phyloP scores from a whole-genome alignment of 2,797 vertebrate species.

The Falco biarmicus region DNA sequence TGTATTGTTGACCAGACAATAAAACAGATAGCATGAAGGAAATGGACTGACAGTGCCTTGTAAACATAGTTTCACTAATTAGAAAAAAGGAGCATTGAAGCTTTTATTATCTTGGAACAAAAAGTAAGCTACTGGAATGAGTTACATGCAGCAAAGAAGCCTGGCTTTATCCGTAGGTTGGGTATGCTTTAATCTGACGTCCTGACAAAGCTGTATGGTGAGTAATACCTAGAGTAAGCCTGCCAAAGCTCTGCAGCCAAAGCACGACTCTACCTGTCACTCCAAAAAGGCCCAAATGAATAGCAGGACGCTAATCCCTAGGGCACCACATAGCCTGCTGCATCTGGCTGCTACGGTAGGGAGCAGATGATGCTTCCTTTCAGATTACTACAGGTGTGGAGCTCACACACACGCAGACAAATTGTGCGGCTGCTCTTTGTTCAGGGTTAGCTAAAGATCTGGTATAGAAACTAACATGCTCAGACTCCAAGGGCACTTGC shows the following conservation, averaged over 20 bases:
- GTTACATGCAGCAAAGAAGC: not conserved
- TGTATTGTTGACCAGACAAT: constrained; percentile 52
- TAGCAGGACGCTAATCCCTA: constrained; percentile 71
- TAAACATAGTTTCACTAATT: constrained; percentile 16
- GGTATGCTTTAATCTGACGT: constrained; percentile 52
- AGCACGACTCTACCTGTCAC: constrained; percentile 61
- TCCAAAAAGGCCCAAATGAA: constrained; percentile 67
- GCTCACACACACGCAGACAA: not conserved
- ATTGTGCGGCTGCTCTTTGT: not conserved
- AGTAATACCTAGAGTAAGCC: constrained; percentile 54
- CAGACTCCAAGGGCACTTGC: not conserved
- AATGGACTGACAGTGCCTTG: not conserved
- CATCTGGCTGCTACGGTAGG: not conserved
- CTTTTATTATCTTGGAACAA: constrained; percentile 56
- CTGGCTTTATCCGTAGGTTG: constrained; percentile 4
- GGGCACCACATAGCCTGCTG: constrained; percentile 18
- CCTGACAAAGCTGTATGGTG: constrained; percentile 45
- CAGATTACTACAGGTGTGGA: constrained; percentile 22
- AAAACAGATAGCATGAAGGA: not conserved
- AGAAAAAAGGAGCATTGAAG: not conserved
- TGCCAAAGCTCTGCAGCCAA: constrained; percentile 45
- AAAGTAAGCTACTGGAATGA: not conserved
- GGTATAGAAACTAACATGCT: not conserved
- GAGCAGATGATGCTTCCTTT: constrained; percentile 38
- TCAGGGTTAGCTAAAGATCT: not conserved